phyloP scores from a whole-genome alignment of 1,140 invertebrate species.

The Drosophila mayri region DNA sequence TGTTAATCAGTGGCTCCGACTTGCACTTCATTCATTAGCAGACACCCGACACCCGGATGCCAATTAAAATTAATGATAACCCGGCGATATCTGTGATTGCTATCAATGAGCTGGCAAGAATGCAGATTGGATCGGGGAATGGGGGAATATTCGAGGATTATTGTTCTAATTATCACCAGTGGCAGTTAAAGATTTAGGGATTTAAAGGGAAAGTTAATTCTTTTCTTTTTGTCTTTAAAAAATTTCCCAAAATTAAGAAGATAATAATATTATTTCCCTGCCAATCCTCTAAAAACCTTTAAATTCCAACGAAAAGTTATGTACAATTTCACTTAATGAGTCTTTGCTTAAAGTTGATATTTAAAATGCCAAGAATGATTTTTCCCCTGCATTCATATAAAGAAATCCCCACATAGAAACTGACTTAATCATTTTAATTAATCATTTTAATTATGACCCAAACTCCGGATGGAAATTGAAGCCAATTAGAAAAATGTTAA shows the following conservation, averaged over 20 bases:
- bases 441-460: slow-evolving; percentile 3
- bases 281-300: too few species aligned
- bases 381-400: background rate
- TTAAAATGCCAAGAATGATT: too few species aligned
- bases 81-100: slow-evolving; percentile 11
- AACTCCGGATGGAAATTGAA: background rate
- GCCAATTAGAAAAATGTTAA: slow-evolving; percentile 1
- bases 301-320: background rate
- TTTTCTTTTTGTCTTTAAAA: too few species aligned
- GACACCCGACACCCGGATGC: slow-evolving; percentile 3
- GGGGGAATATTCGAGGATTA: background rate
- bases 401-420: background rate
- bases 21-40: slow-evolving; percentile 49
- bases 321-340: background rate
- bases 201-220: background rate
- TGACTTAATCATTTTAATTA: background rate
- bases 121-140: background rate
- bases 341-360: background rate
- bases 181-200: background rate
- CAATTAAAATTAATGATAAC: slow-evolving; percentile 50
- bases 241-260: too few species aligned
- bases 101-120: slow-evolving; percentile 17
- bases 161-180: slow-evolving; percentile 2
- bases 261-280: too few species aligned
- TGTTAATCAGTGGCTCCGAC: slow-evolving; percentile 37